phyloP scores from a whole-genome alignment of 2,113 vertebrate species.

The Rhea americana region DNA sequence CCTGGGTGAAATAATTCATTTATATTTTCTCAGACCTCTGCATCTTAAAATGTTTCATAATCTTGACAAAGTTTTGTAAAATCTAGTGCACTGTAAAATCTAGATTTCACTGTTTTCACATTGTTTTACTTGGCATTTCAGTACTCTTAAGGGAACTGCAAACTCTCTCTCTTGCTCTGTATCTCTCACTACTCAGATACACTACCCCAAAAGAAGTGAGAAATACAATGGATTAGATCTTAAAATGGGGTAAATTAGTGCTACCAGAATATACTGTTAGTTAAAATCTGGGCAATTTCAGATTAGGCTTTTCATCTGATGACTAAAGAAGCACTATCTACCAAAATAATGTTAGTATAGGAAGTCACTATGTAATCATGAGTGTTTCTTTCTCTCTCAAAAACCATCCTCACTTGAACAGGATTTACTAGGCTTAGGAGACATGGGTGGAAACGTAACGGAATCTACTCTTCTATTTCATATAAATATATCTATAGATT shows the following conservation, averaged over 20 bases:
- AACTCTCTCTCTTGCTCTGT: no score
- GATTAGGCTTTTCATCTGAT: background rate
- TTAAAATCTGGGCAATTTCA: background rate
- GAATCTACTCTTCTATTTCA: background rate
- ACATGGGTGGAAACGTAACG: background rate
- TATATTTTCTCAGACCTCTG: background rate
- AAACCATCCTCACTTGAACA: background rate
- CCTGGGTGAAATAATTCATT: background rate
- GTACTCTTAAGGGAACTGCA: background rate
- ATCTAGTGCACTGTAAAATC: background rate
- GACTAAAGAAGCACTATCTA: background rate
- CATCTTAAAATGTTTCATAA: background rate
- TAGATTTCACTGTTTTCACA: background rate
- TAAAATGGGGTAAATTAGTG: background rate
- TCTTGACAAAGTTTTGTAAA: background rate
- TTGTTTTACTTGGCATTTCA: background rate
- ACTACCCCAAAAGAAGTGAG: background rate
- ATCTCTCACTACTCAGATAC: background rate
- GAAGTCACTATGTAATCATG: accelerated
- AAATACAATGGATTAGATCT: background rate
- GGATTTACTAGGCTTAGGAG: background rate
- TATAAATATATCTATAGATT: background rate
- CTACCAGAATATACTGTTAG: background rate
- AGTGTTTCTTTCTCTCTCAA: background rate
- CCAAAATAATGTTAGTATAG: background rate